Evolutionary conservation across 2,888 invertebrate genomes (phyloP).

Genomic region (Microchrysa polita): DNA sequence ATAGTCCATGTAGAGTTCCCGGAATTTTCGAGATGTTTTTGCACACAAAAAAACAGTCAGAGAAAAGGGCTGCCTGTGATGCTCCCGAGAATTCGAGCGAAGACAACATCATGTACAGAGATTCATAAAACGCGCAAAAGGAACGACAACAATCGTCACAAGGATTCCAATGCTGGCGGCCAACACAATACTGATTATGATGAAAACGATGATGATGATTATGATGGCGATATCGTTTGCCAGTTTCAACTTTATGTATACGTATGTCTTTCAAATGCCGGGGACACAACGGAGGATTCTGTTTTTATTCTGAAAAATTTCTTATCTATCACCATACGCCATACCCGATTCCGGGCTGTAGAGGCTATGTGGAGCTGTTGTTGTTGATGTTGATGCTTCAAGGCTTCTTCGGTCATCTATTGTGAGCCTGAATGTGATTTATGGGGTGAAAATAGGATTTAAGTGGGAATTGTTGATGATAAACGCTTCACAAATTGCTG

Average conservation of each 20-base stretch:
- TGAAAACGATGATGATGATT: background rate
- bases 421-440: background rate
- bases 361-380: no score
- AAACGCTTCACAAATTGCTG: slow-evolving; percentile 26
- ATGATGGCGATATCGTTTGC: background rate
- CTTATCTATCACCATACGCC: background rate
- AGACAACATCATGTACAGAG: no score
- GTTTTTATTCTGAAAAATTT: background rate
- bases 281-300: no score
- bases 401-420: background rate
- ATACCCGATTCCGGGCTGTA: no score
- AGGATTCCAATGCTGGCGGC: no score
- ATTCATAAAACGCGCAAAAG: no score
- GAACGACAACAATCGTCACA: no score
- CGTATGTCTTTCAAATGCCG: background rate
- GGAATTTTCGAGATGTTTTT: background rate
- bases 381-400: background rate
- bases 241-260: background rate
- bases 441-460: background rate
- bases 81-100: no score
- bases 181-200: background rate
- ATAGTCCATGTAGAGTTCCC: slow-evolving; percentile 22
- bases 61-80: no score
- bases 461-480: background rate
- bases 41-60: no score